Conservation (phyloP, 2,797 vertebrate genomes). For the Scarus forsteni region DNA sequence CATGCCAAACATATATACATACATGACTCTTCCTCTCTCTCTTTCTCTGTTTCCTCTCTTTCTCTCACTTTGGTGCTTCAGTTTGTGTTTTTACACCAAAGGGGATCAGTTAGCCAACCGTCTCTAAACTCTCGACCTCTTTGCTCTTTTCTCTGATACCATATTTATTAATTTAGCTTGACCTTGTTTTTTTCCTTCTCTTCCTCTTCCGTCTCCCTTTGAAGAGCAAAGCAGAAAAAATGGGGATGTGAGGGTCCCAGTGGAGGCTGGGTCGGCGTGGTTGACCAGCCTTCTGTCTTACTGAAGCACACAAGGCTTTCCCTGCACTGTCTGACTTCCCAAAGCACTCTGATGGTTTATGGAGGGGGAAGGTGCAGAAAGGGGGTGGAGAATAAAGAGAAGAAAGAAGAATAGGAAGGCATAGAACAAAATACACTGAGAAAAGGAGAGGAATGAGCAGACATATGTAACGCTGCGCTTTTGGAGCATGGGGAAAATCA, state of each 20-base stretch:
- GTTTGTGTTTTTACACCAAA: slow-evolving; percentile 43
- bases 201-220: not conserved
- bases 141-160: slow-evolving; percentile 20
- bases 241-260: slow-evolving; percentile 3
- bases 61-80: not conserved
- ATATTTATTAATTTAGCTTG: slow-evolving; percentile 63
- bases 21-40: too few species aligned
- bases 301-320: slow-evolving; percentile 45
- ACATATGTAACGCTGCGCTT: too few species aligned
- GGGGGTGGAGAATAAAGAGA: not conserved
- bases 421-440: too few species aligned
- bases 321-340: slow-evolving; percentile 18
- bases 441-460: too few species aligned
- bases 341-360: slow-evolving; percentile 35
- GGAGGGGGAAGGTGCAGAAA: slow-evolving; percentile 11
- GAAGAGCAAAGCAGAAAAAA: slow-evolving; percentile 22
- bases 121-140: slow-evolving; percentile 36
- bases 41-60: not conserved
- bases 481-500: too few species aligned
- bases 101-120: slow-evolving; percentile 43
- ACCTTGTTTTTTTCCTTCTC: slow-evolving; percentile 52
- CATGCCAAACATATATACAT: not conserved
- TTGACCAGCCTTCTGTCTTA: slow-evolving; percentile 29
- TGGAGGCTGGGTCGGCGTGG: slow-evolving; percentile 14
- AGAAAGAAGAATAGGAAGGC: not conserved